Evolutionary conservation across 2,888 invertebrate species (phyloP).

Genomic region (Lutraria lutraria): DNA sequence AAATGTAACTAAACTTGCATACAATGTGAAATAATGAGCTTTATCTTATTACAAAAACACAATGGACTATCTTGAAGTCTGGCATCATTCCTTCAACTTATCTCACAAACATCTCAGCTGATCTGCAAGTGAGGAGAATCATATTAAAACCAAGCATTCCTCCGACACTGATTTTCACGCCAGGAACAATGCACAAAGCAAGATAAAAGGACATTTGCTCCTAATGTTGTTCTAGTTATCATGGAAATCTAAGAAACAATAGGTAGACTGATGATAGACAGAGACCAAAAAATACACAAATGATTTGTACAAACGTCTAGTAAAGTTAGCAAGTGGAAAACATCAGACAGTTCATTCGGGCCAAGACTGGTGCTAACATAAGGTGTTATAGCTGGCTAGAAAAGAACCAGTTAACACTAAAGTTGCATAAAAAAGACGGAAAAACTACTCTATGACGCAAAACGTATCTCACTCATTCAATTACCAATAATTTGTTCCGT

Average conservation of each 20-base stretch:
- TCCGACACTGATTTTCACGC: conserved; percentile 44
- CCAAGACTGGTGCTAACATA: not conserved
- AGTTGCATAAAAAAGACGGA: not conserved
- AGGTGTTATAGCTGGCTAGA: not conserved
- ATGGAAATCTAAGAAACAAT: conserved; percentile 31
- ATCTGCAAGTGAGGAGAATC: conserved; percentile 3
- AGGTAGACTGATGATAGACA: conserved; percentile 37
- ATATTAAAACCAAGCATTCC: conserved; percentile 22
- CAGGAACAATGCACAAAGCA: conserved; percentile 42
- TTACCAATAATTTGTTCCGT: not conserved
- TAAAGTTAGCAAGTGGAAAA: not conserved
- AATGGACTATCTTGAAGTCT: conserved; percentile 17
- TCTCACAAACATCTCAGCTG: not conserved
- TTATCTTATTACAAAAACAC: conserved; percentile 12
- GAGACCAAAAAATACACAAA: conserved; percentile 16
- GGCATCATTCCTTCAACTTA: not conserved
- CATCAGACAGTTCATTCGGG: not conserved
- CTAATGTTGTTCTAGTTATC: not conserved
- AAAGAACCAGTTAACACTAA: not conserved
- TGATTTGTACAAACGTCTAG: conserved; percentile 23
- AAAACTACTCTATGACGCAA: not conserved
- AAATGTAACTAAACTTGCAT: conserved; percentile 6
- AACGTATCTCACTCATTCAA: not conserved
- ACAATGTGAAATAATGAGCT: conserved; percentile 23
- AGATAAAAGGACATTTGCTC: conserved; percentile 49